Evolutionary conservation across 2,888 invertebrate species (phyloP).

Genomic region (Rhagonycha lutea): DNA sequence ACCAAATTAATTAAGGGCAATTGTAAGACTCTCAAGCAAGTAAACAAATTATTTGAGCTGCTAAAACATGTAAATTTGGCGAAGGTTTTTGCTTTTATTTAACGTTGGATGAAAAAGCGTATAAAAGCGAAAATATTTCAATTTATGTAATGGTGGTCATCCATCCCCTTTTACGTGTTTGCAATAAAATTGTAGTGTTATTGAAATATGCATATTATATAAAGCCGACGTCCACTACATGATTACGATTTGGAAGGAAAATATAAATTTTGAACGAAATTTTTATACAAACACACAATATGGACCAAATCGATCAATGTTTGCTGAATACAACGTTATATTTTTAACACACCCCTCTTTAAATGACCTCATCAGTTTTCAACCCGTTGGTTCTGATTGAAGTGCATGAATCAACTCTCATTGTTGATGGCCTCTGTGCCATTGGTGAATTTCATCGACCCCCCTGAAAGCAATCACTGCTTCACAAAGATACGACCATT

Average conservation of each 20-base stretch:
- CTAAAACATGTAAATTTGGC: not conserved
- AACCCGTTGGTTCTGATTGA: slow-evolving; percentile 49
- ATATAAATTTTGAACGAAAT: slow-evolving; percentile 25
- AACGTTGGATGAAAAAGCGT: not conserved
- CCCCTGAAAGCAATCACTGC: slow-evolving; percentile 9
- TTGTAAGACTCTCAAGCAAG: not conserved
- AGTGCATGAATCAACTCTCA: slow-evolving; percentile 49
- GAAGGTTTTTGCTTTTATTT: not conserved
- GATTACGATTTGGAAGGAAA: slow-evolving; percentile 30
- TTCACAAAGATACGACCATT: slow-evolving; percentile 1
- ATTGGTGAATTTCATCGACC: slow-evolving; percentile 41
- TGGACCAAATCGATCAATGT: slow-evolving; percentile 25
- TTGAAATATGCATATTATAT: slow-evolving; percentile 36
- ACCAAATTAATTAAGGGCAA: not conserved
- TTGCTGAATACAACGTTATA: slow-evolving; percentile 28
- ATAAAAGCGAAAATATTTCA: slow-evolving; percentile 30
- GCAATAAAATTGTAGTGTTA: slow-evolving; percentile 39
- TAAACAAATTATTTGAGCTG: not conserved
- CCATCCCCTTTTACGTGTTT: slow-evolving; percentile 32
- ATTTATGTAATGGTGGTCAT: slow-evolving; percentile 34
- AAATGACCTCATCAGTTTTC: slow-evolving; percentile 51
- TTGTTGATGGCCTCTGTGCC: slow-evolving; percentile 40
- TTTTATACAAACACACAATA: slow-evolving; percentile 22
- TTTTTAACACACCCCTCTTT: slow-evolving; percentile 22
- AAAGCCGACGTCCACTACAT: slow-evolving; percentile 27